A percentile compares a stretch with the other conserved stretches of the same genome.
phyloP scores from a whole-genome alignment of 1,140 invertebrate species.

The Aplysia californica region DNA sequence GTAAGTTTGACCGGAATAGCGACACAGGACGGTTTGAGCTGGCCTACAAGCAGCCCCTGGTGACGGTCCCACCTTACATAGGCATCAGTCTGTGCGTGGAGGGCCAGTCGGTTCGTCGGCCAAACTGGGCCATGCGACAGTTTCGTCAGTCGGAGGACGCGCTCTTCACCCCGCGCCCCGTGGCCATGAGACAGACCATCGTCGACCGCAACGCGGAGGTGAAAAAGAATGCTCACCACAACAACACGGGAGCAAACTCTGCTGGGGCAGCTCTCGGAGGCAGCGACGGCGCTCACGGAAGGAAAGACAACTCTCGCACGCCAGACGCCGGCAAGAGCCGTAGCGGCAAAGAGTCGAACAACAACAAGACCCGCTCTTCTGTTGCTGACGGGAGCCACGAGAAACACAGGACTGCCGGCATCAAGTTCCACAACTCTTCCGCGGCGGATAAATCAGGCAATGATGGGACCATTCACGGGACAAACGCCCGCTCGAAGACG shows the following conservation, averaged over 20 bases:
- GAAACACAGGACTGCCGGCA: not conserved
- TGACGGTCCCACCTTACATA: constrained; percentile 85
- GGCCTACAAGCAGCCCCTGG: constrained; percentile 78
- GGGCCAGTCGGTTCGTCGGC: constrained; percentile 70
- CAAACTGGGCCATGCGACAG: constrained; percentile 17
- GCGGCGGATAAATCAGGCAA: not conserved
- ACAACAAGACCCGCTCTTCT: not conserved
- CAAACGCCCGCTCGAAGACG: too few relatives aligned
- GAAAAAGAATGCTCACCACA: not conserved
- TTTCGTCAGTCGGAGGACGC: constrained; percentile 3
- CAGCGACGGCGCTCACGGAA: not conserved
- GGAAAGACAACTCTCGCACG: not conserved
- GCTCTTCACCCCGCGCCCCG: constrained; percentile 21
- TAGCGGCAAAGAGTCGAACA: not conserved
- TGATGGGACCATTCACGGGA: too few relatives aligned
- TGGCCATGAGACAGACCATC: constrained; percentile 20
- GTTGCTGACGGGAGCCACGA: not conserved
- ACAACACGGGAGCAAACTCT: not conserved
- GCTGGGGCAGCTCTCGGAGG: not conserved
- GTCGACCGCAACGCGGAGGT: not conserved
- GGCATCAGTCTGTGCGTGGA: constrained; percentile 82
- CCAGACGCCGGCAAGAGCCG: not conserved
- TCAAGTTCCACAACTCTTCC: not conserved
- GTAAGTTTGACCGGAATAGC: constrained; percentile 79
- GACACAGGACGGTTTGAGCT: constrained; percentile 89